Evolutionary conservation across 2,113 vertebrate genomes (phyloP).

Genomic region (Urocolius indicus): DNA sequence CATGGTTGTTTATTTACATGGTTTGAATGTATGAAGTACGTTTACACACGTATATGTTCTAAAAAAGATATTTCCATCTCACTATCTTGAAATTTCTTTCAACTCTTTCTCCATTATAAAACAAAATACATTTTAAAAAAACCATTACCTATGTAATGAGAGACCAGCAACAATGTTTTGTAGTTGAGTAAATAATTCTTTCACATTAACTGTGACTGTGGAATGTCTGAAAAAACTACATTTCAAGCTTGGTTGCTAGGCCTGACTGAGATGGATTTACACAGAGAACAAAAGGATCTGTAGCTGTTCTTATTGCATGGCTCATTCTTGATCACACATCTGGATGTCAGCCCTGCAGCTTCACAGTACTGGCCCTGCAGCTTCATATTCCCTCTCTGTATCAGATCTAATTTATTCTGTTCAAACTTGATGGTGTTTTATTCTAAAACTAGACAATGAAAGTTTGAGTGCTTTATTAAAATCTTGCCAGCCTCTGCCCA

Average conservation of each 20-base stretch:
- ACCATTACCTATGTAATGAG: fast-evolving
- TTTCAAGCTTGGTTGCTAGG: neutral
- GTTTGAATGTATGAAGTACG: fast-evolving
- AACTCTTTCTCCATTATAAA: neutral
- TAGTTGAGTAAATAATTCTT: neutral
- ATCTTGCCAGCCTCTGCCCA: neutral
- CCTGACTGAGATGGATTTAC: neutral
- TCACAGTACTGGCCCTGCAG: neutral
- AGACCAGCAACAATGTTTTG: neutral
- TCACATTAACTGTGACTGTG: neutral
- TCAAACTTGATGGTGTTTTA: neutral
- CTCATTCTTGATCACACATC: neutral
- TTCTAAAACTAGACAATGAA: neutral
- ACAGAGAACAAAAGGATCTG: neutral
- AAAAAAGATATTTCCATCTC: neutral
- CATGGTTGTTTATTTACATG: neutral
- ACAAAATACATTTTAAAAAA: neutral
- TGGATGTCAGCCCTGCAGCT: neutral
- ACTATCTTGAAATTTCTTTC: neutral
- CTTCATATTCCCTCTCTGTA: neutral
- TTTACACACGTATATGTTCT: neutral
- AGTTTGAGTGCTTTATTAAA: neutral
- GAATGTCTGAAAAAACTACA: neutral
- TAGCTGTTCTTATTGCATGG: neutral
- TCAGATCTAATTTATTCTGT: neutral